Evolutionary conservation across 2,888 invertebrate genomes (phyloP).

Genomic region (Torymus auratus): DNA sequence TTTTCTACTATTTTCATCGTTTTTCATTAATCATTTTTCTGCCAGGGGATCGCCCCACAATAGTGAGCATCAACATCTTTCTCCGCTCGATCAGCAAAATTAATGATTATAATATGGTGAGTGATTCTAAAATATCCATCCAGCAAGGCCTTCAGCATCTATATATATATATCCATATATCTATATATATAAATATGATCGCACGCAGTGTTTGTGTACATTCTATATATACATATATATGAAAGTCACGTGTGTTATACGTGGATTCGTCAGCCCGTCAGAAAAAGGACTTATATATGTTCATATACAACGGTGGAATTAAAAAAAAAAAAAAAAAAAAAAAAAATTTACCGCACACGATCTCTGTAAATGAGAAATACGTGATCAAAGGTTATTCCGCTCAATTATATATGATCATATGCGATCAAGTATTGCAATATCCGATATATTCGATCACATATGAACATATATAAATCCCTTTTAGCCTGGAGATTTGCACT

Average conservation of each 20-base stretch:
- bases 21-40: too few relatives aligned
- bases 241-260: conserved; percentile 62
- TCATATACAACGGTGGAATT: not conserved
- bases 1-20: too few relatives aligned
- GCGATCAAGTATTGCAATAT: not conserved
- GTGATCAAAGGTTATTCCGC: not conserved
- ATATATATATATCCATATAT: conserved; percentile 38
- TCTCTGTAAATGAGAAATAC: conserved; percentile 1
- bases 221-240: conserved; percentile 61
- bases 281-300: conserved; percentile 17
- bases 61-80: conserved; percentile 95
- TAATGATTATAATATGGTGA: conserved; percentile 99
- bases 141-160: conserved; percentile 52
- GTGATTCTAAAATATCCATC: conserved; percentile 76
- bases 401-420: conserved; percentile 16
- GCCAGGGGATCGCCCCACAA: conserved; percentile 84
- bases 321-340: too few relatives aligned
- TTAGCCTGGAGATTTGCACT: conserved; percentile 67
- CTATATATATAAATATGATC: conserved; percentile 62
- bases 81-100: conserved; percentile 99
- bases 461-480: conserved; percentile 68
- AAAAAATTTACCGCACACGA: not conserved
- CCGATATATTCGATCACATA: conserved; percentile 13
- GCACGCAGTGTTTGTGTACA: conserved; percentile 68
- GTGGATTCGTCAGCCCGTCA: conserved; percentile 55